phyloP scores from a whole-genome alignment of 2,113 vertebrate species.

The Tonatia bakeri region DNA sequence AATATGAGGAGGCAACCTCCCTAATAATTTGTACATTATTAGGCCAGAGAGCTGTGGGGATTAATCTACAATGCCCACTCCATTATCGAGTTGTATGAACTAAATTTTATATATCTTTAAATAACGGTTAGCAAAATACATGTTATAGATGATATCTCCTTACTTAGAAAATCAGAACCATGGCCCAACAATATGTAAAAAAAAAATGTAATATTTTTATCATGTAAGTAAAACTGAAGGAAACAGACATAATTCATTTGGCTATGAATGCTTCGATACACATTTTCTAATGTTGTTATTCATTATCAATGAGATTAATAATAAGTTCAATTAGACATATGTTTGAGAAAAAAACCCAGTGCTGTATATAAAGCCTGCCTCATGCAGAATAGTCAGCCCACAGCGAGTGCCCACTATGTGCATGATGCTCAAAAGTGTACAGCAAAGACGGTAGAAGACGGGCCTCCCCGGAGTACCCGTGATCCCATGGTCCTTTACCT shows the following conservation, averaged over 20 bases:
- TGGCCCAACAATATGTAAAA: background rate
- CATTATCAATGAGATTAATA: conserved; percentile 8
- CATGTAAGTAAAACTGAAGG: conserved; percentile 2
- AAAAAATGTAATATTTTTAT: conserved; percentile 5
- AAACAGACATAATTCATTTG: conserved; percentile 6
- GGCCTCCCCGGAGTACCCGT: background rate
- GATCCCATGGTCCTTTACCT: conserved; percentile 81
- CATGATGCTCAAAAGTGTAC: rapidly evolving
- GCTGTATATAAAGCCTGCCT: background rate
- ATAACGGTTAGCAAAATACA: conserved; percentile 14
- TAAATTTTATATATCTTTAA: background rate
- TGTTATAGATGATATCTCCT: background rate
- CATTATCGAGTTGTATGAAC: background rate
- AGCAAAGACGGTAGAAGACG: background rate
- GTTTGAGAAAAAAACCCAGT: background rate
- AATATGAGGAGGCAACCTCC: background rate
- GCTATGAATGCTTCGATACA: background rate
- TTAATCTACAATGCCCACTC: background rate
- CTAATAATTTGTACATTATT: background rate
- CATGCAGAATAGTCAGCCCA: background rate
- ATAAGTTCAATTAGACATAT: background rate
- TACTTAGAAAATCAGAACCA: conserved; percentile 34
- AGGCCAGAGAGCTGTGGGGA: background rate
- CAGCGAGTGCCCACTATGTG: background rate
- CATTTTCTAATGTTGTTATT: background rate